Base-by-base conservation (phyloP, 2,888 invertebrate genomes). In the Acholoe squamosa region DNA sequence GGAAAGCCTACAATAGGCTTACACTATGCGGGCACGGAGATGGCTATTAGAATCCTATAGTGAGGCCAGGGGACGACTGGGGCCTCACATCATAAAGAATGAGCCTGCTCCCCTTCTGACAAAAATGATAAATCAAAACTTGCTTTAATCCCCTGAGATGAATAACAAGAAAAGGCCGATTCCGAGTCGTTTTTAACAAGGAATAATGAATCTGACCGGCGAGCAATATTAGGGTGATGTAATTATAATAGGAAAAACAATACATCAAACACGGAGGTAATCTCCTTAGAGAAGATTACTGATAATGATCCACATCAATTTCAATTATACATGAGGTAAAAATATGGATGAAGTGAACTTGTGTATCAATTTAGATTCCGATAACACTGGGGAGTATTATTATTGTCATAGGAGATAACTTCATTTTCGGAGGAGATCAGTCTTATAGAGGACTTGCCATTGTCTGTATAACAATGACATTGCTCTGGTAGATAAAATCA, bases 201-300 rank as follows among this genome's bases (percentile, higher is more conserved):
- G 80, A 43, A 34, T 43, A 80, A 80, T 80, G 80, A 80, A 80
- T 34, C 80, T 80, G 80, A 10, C 25, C 71, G 71, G 14, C 31
- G 71, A 71, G 71, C 71, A 71, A 71, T 71, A 71, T 71, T 71
- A 71, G 71, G 71, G n/a, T 43, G 52, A 56, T 86, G 86, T 86
- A 51, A 86, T 86, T 86, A 86, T 86, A 56, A 86, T 33, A 86
- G 86, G 86, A 56, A 86, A 86, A 86, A 86, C 86, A 86, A 86
- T 86, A 86, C 86, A 86, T 86, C 86, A 86, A 56, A 56, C 86
- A 86, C 54, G 54, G 25, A 31, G 86, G n/a, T 56, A 86, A 86
- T 86, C 86, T 86, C 52, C 86, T 86, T 86, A 25, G 25, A 34
- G 33, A 25, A 34, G 80, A 80, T 80, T 80, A 80, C 80, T 33